Conservation (phyloP, 2,113 vertebrate genomes). For the Ranitomeya imitator region DNA sequence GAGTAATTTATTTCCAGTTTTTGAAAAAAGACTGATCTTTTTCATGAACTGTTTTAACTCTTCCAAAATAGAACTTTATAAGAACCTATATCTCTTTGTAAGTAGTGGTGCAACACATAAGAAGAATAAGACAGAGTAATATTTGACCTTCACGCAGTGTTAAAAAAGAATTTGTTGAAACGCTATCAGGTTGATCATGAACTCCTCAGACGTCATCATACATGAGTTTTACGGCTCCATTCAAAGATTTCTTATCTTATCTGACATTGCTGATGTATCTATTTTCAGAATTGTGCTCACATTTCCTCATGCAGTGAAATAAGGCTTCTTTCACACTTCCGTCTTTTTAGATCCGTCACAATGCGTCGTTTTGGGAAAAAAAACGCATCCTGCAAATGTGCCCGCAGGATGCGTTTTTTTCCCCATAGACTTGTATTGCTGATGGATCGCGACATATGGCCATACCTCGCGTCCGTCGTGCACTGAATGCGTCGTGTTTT, state of each 20-base stretch:
- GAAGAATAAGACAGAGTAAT: not conserved
- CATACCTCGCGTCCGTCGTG: too few relatives aligned
- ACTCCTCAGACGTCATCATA: not conserved
- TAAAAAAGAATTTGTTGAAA: not conserved
- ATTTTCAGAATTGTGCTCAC: not conserved
- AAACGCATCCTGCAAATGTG: too few relatives aligned
- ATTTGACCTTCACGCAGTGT: not conserved
- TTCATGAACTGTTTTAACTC: not conserved
- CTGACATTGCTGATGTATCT: not conserved
- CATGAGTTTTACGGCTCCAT: not conserved
- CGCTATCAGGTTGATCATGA: not conserved
- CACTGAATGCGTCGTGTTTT: too few relatives aligned
- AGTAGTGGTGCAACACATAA: not conserved
- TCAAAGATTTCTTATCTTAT: not conserved
- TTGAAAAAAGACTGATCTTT: not conserved
- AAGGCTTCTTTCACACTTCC: too few relatives aligned
- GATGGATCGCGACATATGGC: too few relatives aligned
- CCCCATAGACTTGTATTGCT: too few relatives aligned
- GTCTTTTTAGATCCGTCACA: too few relatives aligned
- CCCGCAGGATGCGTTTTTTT: too few relatives aligned
- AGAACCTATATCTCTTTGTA: not conserved
- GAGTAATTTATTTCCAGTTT: not conserved
- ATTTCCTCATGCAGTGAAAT: conserved; percentile 1
- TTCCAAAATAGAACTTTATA: not conserved
- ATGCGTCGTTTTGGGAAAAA: too few relatives aligned